These are phyloP conservation scores for Diachasmimorpha longicaudata DNA, from an alignment of 1,140 invertebrate genomes.

Conservation along the genomic window DNA sequence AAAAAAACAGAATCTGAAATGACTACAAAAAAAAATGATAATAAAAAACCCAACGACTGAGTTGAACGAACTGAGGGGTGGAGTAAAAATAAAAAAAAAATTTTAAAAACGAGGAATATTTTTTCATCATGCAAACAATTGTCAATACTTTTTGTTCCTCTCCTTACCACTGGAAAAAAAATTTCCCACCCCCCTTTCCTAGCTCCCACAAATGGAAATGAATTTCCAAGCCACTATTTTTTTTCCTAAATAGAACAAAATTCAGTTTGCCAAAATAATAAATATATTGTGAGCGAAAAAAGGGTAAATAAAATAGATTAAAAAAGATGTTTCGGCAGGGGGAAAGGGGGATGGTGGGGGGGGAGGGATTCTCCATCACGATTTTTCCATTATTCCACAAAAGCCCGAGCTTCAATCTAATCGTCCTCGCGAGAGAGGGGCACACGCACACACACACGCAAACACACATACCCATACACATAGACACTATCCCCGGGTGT, in stretches of 20 bases:
- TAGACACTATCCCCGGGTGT: not conserved
- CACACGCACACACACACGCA: not conserved
- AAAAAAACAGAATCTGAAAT: constrained; percentile 2
- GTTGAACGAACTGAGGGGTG: not conserved
- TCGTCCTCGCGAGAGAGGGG: constrained; percentile 21
- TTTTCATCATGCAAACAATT: not conserved
- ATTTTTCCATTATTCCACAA: constrained; percentile 32
- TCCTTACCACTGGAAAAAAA: not conserved
- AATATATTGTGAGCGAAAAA: not conserved
- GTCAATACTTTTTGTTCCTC: not conserved
- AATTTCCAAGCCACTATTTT: not conserved
- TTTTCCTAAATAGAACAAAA: not conserved
- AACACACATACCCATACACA: too few species aligned
- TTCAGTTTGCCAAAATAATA: too few species aligned
- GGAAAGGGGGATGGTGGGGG: too few species aligned
- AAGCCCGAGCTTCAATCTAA: constrained; percentile 32
- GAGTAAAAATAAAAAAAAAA: not conserved
- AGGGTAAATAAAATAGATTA: not conserved
- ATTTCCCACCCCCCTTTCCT: not conserved
- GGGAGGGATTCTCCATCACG: constrained; percentile 9
- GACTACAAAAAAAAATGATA: not conserved
- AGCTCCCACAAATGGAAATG: not conserved
- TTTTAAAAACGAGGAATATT: not conserved
- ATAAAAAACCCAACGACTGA: not conserved
- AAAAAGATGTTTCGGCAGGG: not conserved